These are phyloP conservation scores for Marmota flaviventris DNA, from an alignment of 2,113 vertebrate species.

Conservation along the genomic window DNA sequence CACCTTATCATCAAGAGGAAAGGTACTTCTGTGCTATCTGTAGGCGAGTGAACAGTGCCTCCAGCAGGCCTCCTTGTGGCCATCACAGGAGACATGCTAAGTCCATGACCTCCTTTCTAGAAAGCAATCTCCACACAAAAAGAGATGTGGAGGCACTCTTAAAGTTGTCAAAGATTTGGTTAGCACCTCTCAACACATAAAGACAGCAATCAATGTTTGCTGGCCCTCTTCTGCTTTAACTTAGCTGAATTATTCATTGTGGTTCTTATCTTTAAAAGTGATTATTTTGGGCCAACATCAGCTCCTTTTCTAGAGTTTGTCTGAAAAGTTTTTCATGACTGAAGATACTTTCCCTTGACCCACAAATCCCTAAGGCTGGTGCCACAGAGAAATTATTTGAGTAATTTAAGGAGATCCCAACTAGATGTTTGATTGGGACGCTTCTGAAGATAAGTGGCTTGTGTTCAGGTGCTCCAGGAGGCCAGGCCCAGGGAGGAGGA, in stretches of 20 bases:
- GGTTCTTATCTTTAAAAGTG: background rate
- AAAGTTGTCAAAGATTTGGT: background rate
- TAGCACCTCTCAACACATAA: background rate
- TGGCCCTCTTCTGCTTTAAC: background rate
- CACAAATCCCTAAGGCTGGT: too few relatives aligned
- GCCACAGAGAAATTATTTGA: fast-evolving
- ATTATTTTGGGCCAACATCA: background rate
- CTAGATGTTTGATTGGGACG: fast-evolving
- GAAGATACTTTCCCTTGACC: background rate
- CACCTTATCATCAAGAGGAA: background rate
- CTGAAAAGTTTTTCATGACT: background rate
- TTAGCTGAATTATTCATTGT: background rate
- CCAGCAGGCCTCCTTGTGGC: background rate
- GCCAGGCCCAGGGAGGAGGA: background rate
- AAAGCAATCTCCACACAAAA: background rate
- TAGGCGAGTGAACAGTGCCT: background rate
- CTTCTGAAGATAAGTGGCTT: too few relatives aligned
- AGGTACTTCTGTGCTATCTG: background rate
- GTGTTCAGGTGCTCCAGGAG: too few relatives aligned
- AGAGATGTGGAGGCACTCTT: background rate
- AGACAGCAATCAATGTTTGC: too few relatives aligned
- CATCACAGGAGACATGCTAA: fast-evolving
- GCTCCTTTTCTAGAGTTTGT: background rate
- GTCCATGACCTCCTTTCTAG: background rate
- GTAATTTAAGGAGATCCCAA: too few relatives aligned